Conservation (phyloP, 2,113 vertebrate genomes). For the rabbit (Oryctolagus cuniculus) region mOryCun1.1 NC_091438.1:16030001-16030500, state of each 20-base stretch:
- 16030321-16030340: background rate
- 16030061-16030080: background rate
- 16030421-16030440: too few species aligned
- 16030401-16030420: too few species aligned
- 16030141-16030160: too few species aligned
- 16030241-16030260: constrained; percentile 49
- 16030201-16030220: constrained; percentile 58
- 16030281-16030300: constrained; percentile 51
- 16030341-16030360: background rate
- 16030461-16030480: too few species aligned
- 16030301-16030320: background rate
- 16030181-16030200: background rate
- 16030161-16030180: background rate
- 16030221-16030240: constrained; percentile 67
- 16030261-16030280: background rate
- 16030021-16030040: background rate
- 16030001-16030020: background rate
- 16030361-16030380: background rate
- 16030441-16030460: too few species aligned
- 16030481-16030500: too few species aligned
- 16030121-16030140: too few species aligned
- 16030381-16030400: background rate
- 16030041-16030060: background rate
- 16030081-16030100: background rate
- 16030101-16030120: background rate